Base-by-base conservation (phyloP, 2,888 invertebrate species). In the Melitaea athalia region DNA sequence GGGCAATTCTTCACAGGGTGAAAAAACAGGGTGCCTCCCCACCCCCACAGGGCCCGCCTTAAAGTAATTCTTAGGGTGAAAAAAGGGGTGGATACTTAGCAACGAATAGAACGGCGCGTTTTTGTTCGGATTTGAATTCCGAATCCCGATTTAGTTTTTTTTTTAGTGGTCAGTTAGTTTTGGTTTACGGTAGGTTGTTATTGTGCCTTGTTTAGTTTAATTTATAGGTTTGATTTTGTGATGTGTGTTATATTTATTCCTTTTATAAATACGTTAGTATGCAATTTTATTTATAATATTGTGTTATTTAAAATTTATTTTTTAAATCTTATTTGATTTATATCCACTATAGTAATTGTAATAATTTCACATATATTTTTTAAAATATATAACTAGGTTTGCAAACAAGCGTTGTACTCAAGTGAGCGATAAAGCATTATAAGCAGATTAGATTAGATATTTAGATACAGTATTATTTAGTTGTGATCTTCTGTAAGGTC, bases 1-100 rank as follows among this genome's bases (percentile, higher is more conserved):
- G 90, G 90, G 89, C 89, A 90, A 91, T 92, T 92, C 91, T 92
- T 92, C 91, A 91, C 91, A 91, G 91, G 92, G 92, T 87, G 91
- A 90, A 92, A 92, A 92, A 92, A 92, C 86, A 70, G 65, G 69
- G 77, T 72, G 75, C 67, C 64, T 69, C 79, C 79, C 79, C 80
- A 82, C 75, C 77, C 79, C 76, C 71, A 75, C 74, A 78, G 82
- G 80, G 81, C 86, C 89, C 91, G 89, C 91, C 92, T 91, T 91
- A 86, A 80, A 84, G 87, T 85, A 85, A 88, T 90, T 92, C 92
- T 92, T 91, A 78, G 89, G 91, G 91, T 85, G 88, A 89, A 91
- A 92, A 92, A 92, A 89, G 89, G 92, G 92, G 91, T 84, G 90
- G 91, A 85, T 87, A 90, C 91, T 90, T 89, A 88, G 88, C 88